Evolutionary conservation across 2,888 invertebrate genomes (phyloP), one percentile per base, ranked within the genome.

Genomic region (Seladonia tumulorum): DNA sequence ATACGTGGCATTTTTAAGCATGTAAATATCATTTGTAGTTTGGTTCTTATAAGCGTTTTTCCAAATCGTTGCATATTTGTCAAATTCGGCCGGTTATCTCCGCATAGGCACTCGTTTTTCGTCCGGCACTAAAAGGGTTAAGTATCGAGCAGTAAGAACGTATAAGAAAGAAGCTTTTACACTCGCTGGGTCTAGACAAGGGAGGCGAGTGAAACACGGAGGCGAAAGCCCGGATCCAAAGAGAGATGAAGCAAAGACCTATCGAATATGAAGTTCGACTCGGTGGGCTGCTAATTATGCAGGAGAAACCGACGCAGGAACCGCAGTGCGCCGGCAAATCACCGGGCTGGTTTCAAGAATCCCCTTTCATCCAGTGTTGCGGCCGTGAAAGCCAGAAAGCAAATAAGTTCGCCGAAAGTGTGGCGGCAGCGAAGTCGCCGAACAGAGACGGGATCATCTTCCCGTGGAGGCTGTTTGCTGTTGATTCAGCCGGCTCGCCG

Each of bases 401-500:
- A 68, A 68, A 77, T 68, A 77, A 77, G 76, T 68, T 70, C 35
- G 68, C 49, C 18, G 76, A 68, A 68, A 53, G 68, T 47, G 68
- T 47, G 63, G n/a, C 18, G 49, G 25, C 47, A 82, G 83, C 45
- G 71, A 71, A 71, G 74, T 81, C 82, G 42, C 42, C 70, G 81
- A 78, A 84, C 68, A 53, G 74, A 47, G 18, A 68, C 68, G 39
- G 81, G 82, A 79, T 80, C 81, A 76, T 79, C n/a, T n/a, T n/a
- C 60, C 73, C 71, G 76, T 5, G 66, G 77, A 85, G 82, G 89
- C 79, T 89, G 87, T 85, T 88, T 80, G 86, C 88, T 83, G 90
- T 90, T 88, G 88, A 90, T 86, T 87, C 89, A 81, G 84, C 85
- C 87, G 75, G 82, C 84, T 88, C 85, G 86, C 72, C 88, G 86